These are phyloP conservation scores for Ferdinandea cuprea DNA, from an alignment of 2,888 invertebrate genomes.

Conservation along the genomic window DNA sequence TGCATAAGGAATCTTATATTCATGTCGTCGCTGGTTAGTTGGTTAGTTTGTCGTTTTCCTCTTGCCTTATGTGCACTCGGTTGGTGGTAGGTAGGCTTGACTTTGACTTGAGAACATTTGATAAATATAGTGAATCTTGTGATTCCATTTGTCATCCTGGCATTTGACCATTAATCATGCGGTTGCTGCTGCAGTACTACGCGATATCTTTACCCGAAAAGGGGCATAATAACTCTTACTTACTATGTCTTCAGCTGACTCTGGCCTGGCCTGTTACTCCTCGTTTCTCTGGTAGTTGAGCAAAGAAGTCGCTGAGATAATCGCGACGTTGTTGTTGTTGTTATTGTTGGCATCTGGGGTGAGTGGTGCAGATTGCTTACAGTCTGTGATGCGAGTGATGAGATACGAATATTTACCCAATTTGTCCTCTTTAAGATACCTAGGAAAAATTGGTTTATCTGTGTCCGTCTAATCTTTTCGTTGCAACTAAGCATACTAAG, in stretches of 20 bases:
- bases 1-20: constrained; percentile 45
- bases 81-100: constrained; percentile 67
- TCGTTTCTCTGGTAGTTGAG: constrained; percentile 42
- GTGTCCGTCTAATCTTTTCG: too few relatives aligned
- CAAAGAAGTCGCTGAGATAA: constrained; percentile 64
- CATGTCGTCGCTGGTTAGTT: constrained; percentile 51
- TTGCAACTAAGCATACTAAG: too few relatives aligned
- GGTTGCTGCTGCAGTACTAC: constrained; percentile 58
- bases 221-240: constrained; percentile 68
- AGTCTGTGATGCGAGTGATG: constrained; percentile 39
- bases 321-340: constrained; percentile 42
- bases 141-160: constrained; percentile 79
- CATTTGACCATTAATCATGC: constrained; percentile 78
- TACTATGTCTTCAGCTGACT: constrained; percentile 21
- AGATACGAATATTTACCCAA: background rate
- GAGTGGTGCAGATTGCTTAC: constrained; percentile 29
- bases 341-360: constrained; percentile 26
- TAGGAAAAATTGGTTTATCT: too few relatives aligned
- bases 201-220: constrained; percentile 64
- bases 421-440: too few relatives aligned
- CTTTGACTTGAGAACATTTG: constrained; percentile 74
- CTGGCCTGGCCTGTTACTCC: constrained; percentile 15
- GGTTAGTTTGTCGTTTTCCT: constrained; percentile 16
- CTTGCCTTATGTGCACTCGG: constrained; percentile 24
- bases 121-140: constrained; percentile 78